Evolutionary conservation across 2,797 vertebrate genomes (phyloP), one percentile per base, ranked within the genome.

Genomic region (Anabas testudineus): DNA sequence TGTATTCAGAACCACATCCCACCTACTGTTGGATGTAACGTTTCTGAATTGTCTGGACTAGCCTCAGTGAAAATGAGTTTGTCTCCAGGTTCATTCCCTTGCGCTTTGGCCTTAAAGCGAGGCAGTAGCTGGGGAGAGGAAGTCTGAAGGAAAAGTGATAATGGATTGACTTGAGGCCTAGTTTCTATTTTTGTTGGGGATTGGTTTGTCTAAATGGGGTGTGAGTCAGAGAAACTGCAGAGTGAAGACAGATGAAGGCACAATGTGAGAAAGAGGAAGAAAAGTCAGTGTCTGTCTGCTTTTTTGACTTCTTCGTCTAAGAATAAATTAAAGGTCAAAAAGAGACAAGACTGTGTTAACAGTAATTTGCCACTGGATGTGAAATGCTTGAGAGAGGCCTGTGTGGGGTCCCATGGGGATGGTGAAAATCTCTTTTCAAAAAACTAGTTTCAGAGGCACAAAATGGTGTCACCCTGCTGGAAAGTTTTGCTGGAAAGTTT

Each of bases 141-240:
- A 83, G 83, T 77, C 75, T 81, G 57, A 81, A 36, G 74, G 74
- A 88, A 79, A 85, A 82, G 90, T 88, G 89, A 90, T 89, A 92
- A 91, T 91, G 85, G 92, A 83, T 48, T 76, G 66, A 90, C 86
- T 83, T 60, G 15, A 90, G 86, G 83, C 89, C 88, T 88, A 90
- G 68, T 94, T 94, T 91, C 93, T 93, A 94, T 93, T 94, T 92
- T 81, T 66, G 86, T 78, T 76, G 74, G 61, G 76, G 77, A 81
- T 62, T 78, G 75, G 68, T 81, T 86, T 80, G 78, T 72, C 65
- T 75, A 82, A 89, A 80, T 79, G 74, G 71, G 74, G n/a, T 71
- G 67, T 82, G 83, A 88, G 78, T 87, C 78, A 83, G 79, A 74
- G 77, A 82, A 80, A 18, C 19, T 73, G 67, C 52, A 49, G 28